These are phyloP conservation scores for Rhineura floridana DNA, from an alignment of 2,113 vertebrate species.

Conservation along the genomic window DNA sequence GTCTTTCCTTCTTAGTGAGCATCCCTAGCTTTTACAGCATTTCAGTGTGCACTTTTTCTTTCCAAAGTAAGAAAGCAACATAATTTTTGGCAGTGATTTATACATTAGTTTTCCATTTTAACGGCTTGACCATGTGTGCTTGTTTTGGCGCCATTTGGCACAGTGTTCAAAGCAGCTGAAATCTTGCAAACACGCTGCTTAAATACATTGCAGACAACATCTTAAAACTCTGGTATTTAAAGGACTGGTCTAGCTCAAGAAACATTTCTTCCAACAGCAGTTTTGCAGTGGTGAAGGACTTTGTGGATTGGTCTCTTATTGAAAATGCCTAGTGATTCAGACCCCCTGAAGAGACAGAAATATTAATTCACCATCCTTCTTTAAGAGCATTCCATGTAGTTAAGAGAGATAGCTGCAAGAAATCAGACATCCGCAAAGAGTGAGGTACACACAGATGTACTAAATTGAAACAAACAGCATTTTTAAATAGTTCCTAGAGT, in stretches of 20 bases:
- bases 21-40: conserved; percentile 48
- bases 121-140: conserved; percentile 50
- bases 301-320: not conserved
- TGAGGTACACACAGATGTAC: not conserved
- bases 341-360: conserved; percentile 51
- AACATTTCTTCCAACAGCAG: not conserved
- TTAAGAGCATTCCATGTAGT: conserved; percentile 31
- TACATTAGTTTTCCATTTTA: conserved; percentile 56
- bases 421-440: conserved; percentile 27
- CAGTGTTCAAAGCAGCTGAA: conserved; percentile 54
- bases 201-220: conserved; percentile 44
- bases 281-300: not conserved
- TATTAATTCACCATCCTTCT: conserved; percentile 43
- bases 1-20: conserved; percentile 46
- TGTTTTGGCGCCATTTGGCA: conserved; percentile 51
- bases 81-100: conserved; percentile 59
- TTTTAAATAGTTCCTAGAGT: not conserved
- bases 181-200: conserved; percentile 57
- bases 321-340: conserved; percentile 24
- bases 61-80: conserved; percentile 36
- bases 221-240: conserved; percentile 32
- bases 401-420: conserved; percentile 41
- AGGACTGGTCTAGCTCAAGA: not conserved
- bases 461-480: not conserved
- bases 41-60: conserved; percentile 39